Conservation (phyloP, 2,797 vertebrate species). For the Pseudochirops cupreus region DNA sequence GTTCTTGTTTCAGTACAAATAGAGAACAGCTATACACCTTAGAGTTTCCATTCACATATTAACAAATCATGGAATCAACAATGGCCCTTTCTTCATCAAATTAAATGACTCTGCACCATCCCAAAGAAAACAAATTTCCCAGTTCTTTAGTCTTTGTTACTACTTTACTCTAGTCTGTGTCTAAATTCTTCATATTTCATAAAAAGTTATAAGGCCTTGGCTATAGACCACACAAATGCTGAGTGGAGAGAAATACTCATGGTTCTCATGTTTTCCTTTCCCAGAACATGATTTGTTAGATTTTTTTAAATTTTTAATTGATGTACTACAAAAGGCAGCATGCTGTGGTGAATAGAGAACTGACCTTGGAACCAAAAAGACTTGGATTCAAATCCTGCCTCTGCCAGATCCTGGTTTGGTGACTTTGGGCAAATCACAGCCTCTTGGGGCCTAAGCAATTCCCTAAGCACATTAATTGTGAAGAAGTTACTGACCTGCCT, state of each 20-base stretch:
- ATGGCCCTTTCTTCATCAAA: conserved; percentile 2
- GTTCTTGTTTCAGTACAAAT: background rate
- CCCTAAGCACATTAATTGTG: background rate
- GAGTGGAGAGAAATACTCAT: background rate
- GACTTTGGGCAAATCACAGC: background rate
- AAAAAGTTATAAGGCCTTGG: background rate
- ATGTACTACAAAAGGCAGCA: background rate
- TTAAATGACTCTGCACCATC: background rate
- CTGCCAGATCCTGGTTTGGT: background rate
- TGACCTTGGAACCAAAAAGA: background rate
- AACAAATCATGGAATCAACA: background rate
- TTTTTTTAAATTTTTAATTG: background rate
- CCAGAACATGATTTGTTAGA: background rate
- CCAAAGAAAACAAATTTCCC: background rate
- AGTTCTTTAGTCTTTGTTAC: background rate
- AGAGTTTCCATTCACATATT: background rate
- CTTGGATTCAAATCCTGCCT: background rate
- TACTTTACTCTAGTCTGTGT: background rate
- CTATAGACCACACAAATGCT: background rate
- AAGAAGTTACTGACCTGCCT: background rate
- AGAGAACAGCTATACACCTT: background rate
- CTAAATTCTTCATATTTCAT: background rate
- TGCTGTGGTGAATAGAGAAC: background rate
- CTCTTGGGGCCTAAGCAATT: background rate
- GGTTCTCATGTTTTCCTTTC: background rate